A percentile compares a stretch with the other conserved stretches of the same genome.
Evolutionary conservation across 2,113 vertebrate species (phyloP).

Genomic region (Sakesphorus luctuosus): DNA sequence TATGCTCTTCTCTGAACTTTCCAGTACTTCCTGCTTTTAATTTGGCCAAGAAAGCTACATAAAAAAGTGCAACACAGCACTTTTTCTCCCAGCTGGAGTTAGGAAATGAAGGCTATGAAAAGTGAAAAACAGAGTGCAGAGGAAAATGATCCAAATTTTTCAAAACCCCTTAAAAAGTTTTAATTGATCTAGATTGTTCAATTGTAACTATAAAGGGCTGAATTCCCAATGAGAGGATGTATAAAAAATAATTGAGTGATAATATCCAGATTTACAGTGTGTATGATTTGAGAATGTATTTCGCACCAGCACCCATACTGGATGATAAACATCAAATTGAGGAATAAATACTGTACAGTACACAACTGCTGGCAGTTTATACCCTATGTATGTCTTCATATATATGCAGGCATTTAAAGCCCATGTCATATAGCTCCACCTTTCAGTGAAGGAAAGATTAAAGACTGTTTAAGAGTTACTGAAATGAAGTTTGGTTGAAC

Average conservation of each 20-base stretch:
- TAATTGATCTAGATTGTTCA: neutral
- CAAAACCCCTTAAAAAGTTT: neutral
- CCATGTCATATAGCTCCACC: neutral
- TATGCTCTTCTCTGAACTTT: constrained; percentile 19
- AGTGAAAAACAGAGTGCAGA: constrained; percentile 1
- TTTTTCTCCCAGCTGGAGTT: constrained; percentile 39
- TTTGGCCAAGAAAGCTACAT: neutral
- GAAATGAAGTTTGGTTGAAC: constrained; percentile 31
- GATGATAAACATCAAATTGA: neutral
- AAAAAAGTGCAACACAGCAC: constrained; percentile 37
- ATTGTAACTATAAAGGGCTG: neutral
- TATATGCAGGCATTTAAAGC: neutral
- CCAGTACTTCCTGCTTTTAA: constrained; percentile 42
- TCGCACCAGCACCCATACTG: neutral
- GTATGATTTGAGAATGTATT: neutral
- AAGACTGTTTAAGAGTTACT: constrained; percentile 3
- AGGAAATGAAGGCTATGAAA: constrained; percentile 5
- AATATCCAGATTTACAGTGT: neutral
- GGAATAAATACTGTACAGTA: neutral
- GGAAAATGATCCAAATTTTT: neutral
- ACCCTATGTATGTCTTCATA: neutral
- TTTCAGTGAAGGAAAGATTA: neutral
- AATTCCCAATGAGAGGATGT: neutral
- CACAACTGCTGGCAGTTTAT: neutral
- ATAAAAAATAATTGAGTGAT: neutral